These are phyloP conservation scores for Emys orbicularis DNA, from an alignment of 2,797 vertebrate genomes.

Conservation along the genomic window DNA sequence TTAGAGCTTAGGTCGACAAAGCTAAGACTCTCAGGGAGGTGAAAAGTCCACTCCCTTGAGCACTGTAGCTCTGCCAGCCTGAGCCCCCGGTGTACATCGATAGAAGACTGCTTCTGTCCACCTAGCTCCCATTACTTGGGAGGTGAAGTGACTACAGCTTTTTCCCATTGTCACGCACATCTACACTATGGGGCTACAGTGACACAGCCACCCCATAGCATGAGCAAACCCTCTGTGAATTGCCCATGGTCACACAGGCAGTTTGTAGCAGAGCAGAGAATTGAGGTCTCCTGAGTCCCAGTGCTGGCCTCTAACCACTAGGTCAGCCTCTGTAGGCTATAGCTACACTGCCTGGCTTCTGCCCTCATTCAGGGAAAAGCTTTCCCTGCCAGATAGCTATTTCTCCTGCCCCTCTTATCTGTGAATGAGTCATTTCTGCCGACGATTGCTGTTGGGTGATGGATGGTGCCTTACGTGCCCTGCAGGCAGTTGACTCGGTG, in stretches of 20 bases:
- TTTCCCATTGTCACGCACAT: not conserved
- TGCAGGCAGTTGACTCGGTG: constrained; percentile 90
- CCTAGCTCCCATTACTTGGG: not conserved
- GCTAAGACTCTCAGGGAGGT: not conserved
- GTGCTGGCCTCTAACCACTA: not conserved
- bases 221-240: not conserved
- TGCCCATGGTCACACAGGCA: not conserved
- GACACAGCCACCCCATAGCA: not conserved
- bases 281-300: not conserved
- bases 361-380: not conserved
- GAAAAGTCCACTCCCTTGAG: not conserved
- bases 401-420: not conserved
- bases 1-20: not conserved
- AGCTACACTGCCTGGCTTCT: not conserved
- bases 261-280: not conserved
- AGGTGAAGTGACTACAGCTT: not conserved
- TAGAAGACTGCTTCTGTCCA: not conserved
- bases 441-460: not conserved
- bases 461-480: not conserved
- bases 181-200: not conserved
- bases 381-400: not conserved
- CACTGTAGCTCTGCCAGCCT: not conserved
- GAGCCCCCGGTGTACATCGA: not conserved
- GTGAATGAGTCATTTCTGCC: not conserved
- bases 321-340: not conserved